Evolutionary conservation across 2,888 invertebrate genomes (phyloP).

Genomic region (Thymelicus sylvestris): DNA sequence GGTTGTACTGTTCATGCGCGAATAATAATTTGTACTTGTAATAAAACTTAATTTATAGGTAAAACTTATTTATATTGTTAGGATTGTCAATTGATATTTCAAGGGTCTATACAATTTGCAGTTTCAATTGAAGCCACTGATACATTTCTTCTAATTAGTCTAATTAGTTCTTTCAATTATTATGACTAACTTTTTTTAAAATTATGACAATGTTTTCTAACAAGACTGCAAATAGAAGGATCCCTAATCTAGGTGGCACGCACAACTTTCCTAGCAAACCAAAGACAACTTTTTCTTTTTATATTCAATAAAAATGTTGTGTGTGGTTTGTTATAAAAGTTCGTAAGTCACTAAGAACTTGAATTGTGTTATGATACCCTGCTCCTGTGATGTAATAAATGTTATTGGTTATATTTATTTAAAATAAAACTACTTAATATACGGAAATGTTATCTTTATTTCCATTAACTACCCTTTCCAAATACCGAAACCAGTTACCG

Average conservation of each 20-base stretch:
- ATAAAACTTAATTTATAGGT: constrained; percentile 59
- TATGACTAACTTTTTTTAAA: background rate
- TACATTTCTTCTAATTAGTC: constrained; percentile 45
- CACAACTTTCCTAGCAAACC: constrained; percentile 41
- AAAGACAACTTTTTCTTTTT: constrained; percentile 35
- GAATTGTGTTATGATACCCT: constrained; percentile 82
- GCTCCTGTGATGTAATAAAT: constrained; percentile 85
- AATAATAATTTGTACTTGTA: constrained; percentile 41
- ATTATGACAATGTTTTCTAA: constrained; percentile 6
- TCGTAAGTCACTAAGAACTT: constrained; percentile 57
- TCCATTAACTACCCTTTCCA: constrained; percentile 2
- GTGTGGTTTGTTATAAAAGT: constrained; percentile 52
- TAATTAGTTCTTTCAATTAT: background rate
- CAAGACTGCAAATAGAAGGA: constrained; percentile 26
- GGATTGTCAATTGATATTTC: constrained; percentile 71
- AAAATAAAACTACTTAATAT: constrained; percentile 83
- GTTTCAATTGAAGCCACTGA: constrained; percentile 38
- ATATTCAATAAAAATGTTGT: constrained; percentile 43
- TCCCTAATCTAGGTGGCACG: constrained; percentile 40
- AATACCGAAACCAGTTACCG: too few relatives aligned
- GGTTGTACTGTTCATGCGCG: constrained; percentile 45
- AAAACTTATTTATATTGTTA: constrained; percentile 71
- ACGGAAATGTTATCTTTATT: constrained; percentile 53
- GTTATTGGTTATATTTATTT: constrained; percentile 85
- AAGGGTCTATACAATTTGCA: constrained; percentile 34